A percentile compares a stretch with the other conserved stretches of the same genome.
These are phyloP conservation scores for Neuroterus valhalla DNA, from an alignment of 1,140 invertebrate genomes.

Conservation along the genomic window DNA sequence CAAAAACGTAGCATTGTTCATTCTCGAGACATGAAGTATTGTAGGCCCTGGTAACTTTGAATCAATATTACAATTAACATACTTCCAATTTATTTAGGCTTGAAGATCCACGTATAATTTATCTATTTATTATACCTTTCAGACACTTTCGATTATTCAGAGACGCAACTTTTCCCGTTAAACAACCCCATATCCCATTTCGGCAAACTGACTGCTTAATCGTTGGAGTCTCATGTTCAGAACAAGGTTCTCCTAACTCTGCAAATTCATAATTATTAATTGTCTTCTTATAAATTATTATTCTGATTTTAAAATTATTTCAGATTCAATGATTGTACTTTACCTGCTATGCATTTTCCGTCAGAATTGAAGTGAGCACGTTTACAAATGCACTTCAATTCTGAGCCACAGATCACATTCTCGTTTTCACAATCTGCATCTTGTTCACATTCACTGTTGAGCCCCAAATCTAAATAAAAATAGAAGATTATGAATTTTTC, in stretches of 20 bases:
- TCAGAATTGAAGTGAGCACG: neutral
- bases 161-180: neutral
- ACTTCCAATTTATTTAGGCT: neutral
- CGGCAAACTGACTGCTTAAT: neutral
- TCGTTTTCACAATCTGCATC: neutral
- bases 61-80: neutral
- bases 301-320: neutral
- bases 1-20: conserved; percentile 13
- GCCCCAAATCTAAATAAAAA: neutral
- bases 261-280: neutral
- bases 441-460: neutral
- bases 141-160: neutral
- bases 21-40: neutral
- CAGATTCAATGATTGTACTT: neutral
- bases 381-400: conserved; percentile 8
- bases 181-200: neutral
- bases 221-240: neutral
- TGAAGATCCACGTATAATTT: neutral
- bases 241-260: conserved; percentile 19
- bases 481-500: neutral
- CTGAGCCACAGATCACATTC: neutral
- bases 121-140: neutral
- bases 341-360: conserved; percentile 3
- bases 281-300: no score
- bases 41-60: neutral